Evolutionary conservation across 2,888 invertebrate genomes (phyloP), one percentile per base, ranked within the genome.

Genomic region (Phaonia tiefii): DNA sequence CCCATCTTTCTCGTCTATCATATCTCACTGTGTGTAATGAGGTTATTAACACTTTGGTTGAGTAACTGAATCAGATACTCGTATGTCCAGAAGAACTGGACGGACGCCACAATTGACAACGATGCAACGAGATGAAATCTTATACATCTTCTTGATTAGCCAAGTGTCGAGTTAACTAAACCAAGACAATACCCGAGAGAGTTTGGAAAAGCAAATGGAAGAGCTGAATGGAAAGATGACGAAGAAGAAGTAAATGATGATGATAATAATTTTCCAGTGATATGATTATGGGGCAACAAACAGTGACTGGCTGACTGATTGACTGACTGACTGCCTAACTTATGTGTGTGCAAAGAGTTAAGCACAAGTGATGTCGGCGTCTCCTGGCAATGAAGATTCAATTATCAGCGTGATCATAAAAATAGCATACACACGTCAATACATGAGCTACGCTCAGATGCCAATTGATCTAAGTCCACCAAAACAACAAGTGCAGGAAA

Each of bases 1-100:
- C n/a, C 10, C 13, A 44, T 44, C 10, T 44, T n/a, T 44, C n/a
- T 13, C 54, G 8, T 39, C 10, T 11, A 39, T n/a, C n/a, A n/a
- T n/a, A n/a, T n/a, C n/a, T n/a, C n/a, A n/a, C n/a, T n/a, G n/a
- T n/a, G n/a, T n/a, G n/a, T n/a, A 60, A 60, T 60, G 60, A 60
- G 60, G 60, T 60, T 60, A 60, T 60, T 60, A 60, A 60, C 60
- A 60, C 60, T 60, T 17, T 5, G 37, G 37, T 25, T 56, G 56
- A 22, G 31, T 8, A 31, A 31, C 4, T 31, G 31, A 31, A 56
- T 4, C 13, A 54, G 7, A 54, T 46, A n/a, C 11, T 7, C 1
- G 20, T 10, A 51, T 20, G 22, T 51, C 20, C 15, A 22, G 1
- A 51, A 20, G 54, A 58, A 31, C 31, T 26, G 49, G 15, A 49